Evolutionary conservation across 2,113 vertebrate genomes (phyloP).

Genomic region (Caretta caretta): DNA sequence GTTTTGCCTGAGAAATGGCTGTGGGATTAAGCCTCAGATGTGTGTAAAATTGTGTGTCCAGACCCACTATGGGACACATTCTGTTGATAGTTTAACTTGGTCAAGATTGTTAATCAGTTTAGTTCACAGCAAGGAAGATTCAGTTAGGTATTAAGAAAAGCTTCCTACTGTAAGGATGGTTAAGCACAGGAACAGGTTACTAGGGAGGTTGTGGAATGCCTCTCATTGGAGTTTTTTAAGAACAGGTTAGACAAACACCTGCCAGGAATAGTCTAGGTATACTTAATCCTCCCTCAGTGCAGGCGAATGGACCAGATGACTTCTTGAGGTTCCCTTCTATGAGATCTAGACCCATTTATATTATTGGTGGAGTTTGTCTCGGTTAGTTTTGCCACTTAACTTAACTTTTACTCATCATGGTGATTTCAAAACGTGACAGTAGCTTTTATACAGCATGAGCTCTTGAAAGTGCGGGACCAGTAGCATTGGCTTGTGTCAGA

Average conservation of each 20-base stretch:
- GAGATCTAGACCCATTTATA: not conserved
- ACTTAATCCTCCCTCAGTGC: not conserved
- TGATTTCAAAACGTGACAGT: slow-evolving; percentile 39
- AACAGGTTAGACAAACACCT: not conserved
- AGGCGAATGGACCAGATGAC: not conserved
- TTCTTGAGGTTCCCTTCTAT: not conserved
- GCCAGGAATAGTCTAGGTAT: not conserved
- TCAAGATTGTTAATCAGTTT: slow-evolving; percentile 33
- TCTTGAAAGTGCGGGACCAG: slow-evolving; percentile 58
- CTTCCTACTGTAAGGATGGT: not conserved
- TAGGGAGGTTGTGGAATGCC: not conserved
- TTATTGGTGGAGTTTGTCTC: not conserved
- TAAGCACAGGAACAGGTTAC: not conserved
- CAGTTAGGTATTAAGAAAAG: not conserved
- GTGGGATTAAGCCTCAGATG: not conserved
- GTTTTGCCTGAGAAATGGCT: not conserved
- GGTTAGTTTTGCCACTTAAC: not conserved
- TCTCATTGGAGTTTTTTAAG: not conserved
- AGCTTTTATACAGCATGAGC: slow-evolving; percentile 65
- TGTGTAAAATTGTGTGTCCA: slow-evolving; percentile 29
- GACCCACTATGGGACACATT: slow-evolving; percentile 36
- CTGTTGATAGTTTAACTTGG: slow-evolving; percentile 43
- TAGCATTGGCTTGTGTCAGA: slow-evolving; percentile 46
- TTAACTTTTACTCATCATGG: slow-evolving; percentile 53
- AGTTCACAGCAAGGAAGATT: not conserved